phyloP scores from a whole-genome alignment of 2,888 invertebrate species.

The Escarpia spicata region DNA sequence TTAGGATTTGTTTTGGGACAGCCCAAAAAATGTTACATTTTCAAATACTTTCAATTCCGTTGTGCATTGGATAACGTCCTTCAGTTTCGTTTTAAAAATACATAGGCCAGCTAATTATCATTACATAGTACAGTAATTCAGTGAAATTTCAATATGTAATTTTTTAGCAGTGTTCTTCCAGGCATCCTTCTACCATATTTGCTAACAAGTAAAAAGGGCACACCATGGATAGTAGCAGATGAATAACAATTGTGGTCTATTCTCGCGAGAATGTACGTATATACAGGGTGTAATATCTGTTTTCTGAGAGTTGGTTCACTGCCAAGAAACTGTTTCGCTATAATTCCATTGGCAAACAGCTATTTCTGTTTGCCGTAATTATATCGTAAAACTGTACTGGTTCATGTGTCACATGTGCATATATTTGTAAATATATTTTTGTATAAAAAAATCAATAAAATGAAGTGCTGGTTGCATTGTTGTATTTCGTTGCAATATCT shows the following conservation, averaged over 20 bases:
- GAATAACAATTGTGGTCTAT: not conserved
- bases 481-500: too few relatives aligned
- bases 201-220: not conserved
- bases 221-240: not conserved
- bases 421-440: slow-evolving; percentile 2
- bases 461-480: not conserved
- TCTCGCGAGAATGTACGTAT: not conserved
- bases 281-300: not conserved
- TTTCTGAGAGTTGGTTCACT: not conserved
- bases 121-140: not conserved
- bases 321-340: not conserved
- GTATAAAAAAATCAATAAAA: not conserved
- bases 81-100: too few relatives aligned
- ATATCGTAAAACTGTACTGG: not conserved
- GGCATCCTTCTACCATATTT: not conserved
- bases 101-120: not conserved
- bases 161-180: not conserved
- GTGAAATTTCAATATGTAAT: not conserved
- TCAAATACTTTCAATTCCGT: too few relatives aligned
- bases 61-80: too few relatives aligned
- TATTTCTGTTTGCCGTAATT: not conserved
- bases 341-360: not conserved
- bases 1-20: not conserved
- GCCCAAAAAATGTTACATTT: too few relatives aligned
- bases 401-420: not conserved